A percentile compares a stretch with the other conserved stretches of the same genome.
Evolutionary conservation across 2,888 invertebrate species (phyloP).

Genomic region (Camptogramma bilineatum): DNA sequence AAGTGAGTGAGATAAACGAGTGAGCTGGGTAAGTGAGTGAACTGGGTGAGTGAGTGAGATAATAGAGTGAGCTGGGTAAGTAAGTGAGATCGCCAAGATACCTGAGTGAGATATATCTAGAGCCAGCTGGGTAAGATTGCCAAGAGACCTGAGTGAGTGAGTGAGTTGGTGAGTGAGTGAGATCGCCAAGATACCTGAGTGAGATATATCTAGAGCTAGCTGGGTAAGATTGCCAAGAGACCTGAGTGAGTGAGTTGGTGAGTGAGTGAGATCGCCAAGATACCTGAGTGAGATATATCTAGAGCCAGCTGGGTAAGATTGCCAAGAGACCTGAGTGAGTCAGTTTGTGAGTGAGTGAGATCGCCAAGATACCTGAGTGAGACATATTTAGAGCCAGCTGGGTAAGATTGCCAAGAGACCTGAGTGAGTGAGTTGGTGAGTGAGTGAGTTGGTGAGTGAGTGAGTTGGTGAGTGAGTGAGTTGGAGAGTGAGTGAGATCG

Average conservation of each 20-base stretch:
- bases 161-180: neutral
- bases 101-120: neutral
- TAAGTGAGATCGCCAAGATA: neutral
- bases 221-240: neutral
- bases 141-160: neutral
- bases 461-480: conserved; percentile 8
- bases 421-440: conserved; percentile 1
- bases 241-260: neutral
- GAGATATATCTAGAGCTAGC: neutral
- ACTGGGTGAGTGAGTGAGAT: neutral
- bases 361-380: neutral
- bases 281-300: no score
- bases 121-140: neutral
- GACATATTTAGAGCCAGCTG: no score
- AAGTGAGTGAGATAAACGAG: no score
- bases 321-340: neutral
- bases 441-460: conserved; percentile 12
- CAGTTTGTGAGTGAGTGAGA: neutral
- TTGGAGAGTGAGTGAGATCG: no score
- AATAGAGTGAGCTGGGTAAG: no score
- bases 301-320: no score
- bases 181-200: neutral
- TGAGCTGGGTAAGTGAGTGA: neutral
- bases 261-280: neutral
- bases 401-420: neutral